A percentile compares a stretch with the other conserved stretches of the same genome.
phyloP scores from a whole-genome alignment of 2,888 invertebrate species.

The Phortica okadai region DNA sequence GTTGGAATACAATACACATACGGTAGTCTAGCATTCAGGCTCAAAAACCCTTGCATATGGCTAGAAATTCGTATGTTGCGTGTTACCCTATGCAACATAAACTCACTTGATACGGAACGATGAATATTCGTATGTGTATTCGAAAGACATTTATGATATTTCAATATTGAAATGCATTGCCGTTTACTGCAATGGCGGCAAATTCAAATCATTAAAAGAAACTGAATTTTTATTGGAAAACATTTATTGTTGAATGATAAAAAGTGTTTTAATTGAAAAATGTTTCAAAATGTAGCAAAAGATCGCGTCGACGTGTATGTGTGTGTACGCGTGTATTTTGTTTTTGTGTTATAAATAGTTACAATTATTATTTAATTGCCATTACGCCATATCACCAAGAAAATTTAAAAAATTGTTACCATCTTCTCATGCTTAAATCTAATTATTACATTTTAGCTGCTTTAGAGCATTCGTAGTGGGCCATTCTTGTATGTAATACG shows the following conservation, averaged over 20 bases:
- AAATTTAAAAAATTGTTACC: neutral
- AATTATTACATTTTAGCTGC: constrained; percentile 16
- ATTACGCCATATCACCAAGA: constrained; percentile 23
- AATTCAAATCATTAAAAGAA: neutral
- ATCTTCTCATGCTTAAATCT: neutral
- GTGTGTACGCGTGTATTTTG: neutral
- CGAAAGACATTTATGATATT: no score
- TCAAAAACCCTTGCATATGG: no score
- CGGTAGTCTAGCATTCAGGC: no score
- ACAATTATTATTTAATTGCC: constrained; percentile 13
- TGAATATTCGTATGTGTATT: no score
- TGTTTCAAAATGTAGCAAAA: constrained; percentile 18
- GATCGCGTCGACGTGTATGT: neutral
- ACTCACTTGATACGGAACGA: no score
- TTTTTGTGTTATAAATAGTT: neutral
- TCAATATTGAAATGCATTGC: neutral
- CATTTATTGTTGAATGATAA: constrained; percentile 22
- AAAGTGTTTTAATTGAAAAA: constrained; percentile 19
- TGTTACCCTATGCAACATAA: no score
- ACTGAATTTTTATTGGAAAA: neutral
- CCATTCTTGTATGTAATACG: constrained; percentile 11
- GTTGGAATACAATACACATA: no score
- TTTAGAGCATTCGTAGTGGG: constrained; percentile 20
- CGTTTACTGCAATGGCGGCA: neutral
- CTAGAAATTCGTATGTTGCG: no score